phyloP scores from a whole-genome alignment of 2,888 invertebrate species.

The Orthonevra nobilis region DNA sequence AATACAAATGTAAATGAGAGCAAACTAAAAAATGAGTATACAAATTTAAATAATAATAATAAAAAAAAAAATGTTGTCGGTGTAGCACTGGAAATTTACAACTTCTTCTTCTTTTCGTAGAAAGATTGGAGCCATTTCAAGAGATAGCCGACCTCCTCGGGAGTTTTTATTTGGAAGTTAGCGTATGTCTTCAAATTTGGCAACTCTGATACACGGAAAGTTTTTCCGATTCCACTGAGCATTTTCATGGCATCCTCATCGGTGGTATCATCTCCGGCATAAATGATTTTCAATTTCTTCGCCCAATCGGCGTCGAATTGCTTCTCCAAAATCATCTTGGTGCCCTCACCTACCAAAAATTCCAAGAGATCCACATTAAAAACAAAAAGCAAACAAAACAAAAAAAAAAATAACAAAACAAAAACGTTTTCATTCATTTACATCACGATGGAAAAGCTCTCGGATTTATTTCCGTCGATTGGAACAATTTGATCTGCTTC shows the following conservation, averaged over 20 bases:
- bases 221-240: constrained; percentile 83
- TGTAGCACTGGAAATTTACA: constrained; percentile 61
- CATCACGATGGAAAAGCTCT: constrained; percentile 26
- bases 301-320: constrained; percentile 90
- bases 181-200: constrained; percentile 87
- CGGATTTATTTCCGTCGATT: constrained; percentile 52
- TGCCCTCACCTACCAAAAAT: constrained; percentile 82
- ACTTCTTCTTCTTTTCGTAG: constrained; percentile 79
- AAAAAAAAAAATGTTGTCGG: constrained; percentile 19
- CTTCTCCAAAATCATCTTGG: constrained; percentile 88
- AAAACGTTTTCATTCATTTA: not conserved
- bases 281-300: constrained; percentile 88
- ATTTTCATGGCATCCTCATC: constrained; percentile 96
- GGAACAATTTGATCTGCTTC: constrained; percentile 39
- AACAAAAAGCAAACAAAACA: not conserved
- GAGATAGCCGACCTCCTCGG: constrained; percentile 87
- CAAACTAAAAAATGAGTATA: constrained; percentile 1
- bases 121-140: constrained; percentile 84
- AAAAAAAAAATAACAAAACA: not conserved
- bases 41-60: not conserved
- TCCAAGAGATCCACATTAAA: not conserved
- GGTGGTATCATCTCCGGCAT: constrained; percentile 93
- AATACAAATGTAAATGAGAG: constrained; percentile 64
- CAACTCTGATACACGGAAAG: constrained; percentile 87
- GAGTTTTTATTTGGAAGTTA: constrained; percentile 86